Conservation (phyloP, 2,888 invertebrate genomes). For the Heteropelma amictum region DNA sequence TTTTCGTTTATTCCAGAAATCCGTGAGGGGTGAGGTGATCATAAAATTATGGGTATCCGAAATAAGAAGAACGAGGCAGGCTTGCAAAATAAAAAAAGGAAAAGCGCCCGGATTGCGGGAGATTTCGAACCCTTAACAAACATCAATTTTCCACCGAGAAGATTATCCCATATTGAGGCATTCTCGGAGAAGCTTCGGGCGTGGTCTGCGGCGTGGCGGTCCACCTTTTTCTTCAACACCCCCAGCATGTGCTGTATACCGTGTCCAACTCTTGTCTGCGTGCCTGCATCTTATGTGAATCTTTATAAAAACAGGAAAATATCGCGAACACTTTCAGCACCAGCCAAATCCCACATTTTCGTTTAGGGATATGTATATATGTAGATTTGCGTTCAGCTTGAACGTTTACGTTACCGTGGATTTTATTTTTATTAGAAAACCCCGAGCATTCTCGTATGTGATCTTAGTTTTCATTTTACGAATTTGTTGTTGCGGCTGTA, state of each 20-base stretch:
- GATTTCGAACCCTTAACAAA: constrained; percentile 1
- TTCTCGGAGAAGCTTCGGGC: too few relatives aligned
- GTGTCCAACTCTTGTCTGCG: constrained; percentile 1
- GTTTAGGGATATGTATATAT: background rate
- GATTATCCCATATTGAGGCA: constrained; percentile 19
- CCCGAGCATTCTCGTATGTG: background rate
- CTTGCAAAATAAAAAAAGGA: background rate
- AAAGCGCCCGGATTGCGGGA: constrained; percentile 10
- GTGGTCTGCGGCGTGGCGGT: too few relatives aligned
- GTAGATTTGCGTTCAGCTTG: background rate
- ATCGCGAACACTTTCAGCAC: constrained; percentile 6
- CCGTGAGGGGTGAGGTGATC: too few relatives aligned
- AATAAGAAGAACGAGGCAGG: too few relatives aligned
- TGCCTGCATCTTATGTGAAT: too few relatives aligned
- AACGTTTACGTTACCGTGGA: background rate
- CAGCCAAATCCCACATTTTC: background rate
- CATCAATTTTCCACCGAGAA: constrained; percentile 26
- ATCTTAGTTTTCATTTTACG: too few relatives aligned
- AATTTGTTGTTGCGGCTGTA: background rate
- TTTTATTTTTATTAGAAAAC: background rate
- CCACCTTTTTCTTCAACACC: too few relatives aligned
- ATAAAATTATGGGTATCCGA: too few relatives aligned
- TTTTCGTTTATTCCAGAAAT: too few relatives aligned
- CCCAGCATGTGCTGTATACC: too few relatives aligned
- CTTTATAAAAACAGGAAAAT: constrained; percentile 22